phyloP scores from a whole-genome alignment of 1,140 invertebrate genomes.

The Aphidius gifuensis region DNA sequence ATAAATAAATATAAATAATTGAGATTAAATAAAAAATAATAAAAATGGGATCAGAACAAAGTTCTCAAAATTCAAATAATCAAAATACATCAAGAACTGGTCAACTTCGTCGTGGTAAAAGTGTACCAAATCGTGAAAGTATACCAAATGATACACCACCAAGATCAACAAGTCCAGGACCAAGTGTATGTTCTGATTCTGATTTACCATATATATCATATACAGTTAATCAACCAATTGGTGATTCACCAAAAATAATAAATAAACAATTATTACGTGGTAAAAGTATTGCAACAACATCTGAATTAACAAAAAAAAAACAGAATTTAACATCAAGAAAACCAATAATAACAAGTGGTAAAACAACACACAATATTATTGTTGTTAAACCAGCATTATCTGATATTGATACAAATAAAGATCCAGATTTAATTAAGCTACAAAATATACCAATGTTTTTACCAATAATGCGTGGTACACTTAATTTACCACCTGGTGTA shows the following conservation, averaged over 20 bases:
- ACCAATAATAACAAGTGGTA: neutral
- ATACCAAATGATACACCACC: conserved; percentile 58
- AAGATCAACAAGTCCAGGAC: conserved; percentile 74
- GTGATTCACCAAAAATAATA: conserved; percentile 75
- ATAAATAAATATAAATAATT: neutral
- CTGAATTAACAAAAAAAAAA: conserved; percentile 31
- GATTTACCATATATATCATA: conserved; percentile 94
- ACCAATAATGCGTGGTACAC: conserved; percentile 85
- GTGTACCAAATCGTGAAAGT: conserved; percentile 55
- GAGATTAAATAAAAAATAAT: neutral
- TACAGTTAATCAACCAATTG: conserved; percentile 87
- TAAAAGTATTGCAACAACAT: conserved; percentile 42
- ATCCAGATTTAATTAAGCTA: conserved; percentile 76
- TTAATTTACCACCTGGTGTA: conserved; percentile 77
- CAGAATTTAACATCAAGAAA: neutral
- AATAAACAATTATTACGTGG: conserved; percentile 58
- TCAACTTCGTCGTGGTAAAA: conserved; percentile 57
- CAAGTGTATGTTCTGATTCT: conserved; percentile 83
- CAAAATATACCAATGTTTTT: conserved; percentile 86
- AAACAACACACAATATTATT: conserved; percentile 69
- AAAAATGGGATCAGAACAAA: conserved; percentile 62
- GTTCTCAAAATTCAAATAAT: conserved; percentile 46
- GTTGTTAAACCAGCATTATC: conserved; percentile 74
- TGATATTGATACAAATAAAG: conserved; percentile 65
- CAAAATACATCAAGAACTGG: conserved; percentile 36